Evolutionary conservation across 1,140 invertebrate species (phyloP).

Genomic region (Temnothorax longispinosus): DNA sequence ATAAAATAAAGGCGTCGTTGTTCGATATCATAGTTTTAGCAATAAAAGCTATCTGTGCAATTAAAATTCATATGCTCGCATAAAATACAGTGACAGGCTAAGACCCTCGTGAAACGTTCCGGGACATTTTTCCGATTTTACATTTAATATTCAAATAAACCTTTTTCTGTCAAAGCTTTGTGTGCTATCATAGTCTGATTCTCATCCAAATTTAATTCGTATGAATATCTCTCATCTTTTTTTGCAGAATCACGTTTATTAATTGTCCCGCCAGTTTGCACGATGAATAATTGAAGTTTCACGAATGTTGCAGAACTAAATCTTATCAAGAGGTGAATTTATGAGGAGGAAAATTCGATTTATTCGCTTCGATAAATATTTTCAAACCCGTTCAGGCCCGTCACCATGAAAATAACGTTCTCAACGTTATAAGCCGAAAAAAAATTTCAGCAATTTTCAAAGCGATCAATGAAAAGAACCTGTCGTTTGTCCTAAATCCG

Average conservation of each 20-base stretch:
- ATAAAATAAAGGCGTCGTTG: background rate
- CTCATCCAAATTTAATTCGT: constrained; percentile 25
- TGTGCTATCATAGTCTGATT: background rate
- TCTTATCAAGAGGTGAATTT: background rate
- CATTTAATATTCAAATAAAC: constrained; percentile 33
- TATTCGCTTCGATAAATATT: constrained; percentile 24
- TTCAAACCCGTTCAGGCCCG: background rate
- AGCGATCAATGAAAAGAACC: background rate
- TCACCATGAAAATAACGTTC: constrained; percentile 38
- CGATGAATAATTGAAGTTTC: background rate
- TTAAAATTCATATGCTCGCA: constrained; percentile 2
- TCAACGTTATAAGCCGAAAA: background rate
- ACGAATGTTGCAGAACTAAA: background rate
- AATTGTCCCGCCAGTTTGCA: background rate
- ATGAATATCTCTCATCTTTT: constrained; percentile 8
- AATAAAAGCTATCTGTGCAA: constrained; percentile 3
- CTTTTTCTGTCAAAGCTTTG: constrained; percentile 14
- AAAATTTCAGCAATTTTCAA: constrained; percentile 41
- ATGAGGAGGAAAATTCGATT: background rate
- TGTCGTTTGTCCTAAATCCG: constrained; percentile 13
- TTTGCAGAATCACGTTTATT: background rate
- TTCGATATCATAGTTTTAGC: background rate
- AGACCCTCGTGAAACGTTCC: background rate
- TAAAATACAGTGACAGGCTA: background rate
- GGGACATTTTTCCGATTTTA: constrained; percentile 19